Conservation (phyloP, 2,888 invertebrate species). For the Lepas anatifera region DNA sequence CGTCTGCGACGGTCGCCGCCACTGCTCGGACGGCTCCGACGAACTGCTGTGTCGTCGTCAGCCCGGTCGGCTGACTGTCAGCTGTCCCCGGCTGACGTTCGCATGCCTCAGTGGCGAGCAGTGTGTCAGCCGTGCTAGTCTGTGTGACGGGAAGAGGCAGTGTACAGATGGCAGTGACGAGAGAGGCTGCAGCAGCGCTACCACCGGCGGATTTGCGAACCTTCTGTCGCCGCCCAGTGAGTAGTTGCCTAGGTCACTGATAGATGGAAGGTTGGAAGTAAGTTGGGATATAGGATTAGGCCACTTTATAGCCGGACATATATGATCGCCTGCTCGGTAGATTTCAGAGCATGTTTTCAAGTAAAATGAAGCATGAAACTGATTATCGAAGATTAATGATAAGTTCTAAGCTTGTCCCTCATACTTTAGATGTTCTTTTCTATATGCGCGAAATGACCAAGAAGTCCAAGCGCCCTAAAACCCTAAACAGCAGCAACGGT, state of each 20-base stretch:
- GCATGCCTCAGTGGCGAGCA: conserved; percentile 45
- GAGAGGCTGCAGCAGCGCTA: conserved; percentile 39
- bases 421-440: too few species aligned
- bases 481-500: too few species aligned
- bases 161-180: conserved; percentile 53
- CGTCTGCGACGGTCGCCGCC: conserved; percentile 72
- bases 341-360: too few species aligned
- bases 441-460: too few species aligned
- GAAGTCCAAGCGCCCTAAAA: too few species aligned
- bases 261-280: background rate
- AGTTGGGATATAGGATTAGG: background rate
- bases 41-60: conserved; percentile 12
- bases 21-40: conserved; percentile 42
- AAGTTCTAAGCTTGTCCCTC: too few species aligned
- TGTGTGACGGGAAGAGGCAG: conserved; percentile 49
- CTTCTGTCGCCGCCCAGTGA: background rate
- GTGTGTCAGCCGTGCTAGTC: conserved; percentile 48
- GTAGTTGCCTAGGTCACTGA: background rate
- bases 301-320: too few species aligned
- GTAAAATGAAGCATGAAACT: too few species aligned
- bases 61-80: background rate
- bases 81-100: conserved; percentile 20
- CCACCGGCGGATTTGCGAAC: background rate
- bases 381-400: too few species aligned
- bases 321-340: too few species aligned